Evolutionary conservation across 2,888 invertebrate species (phyloP).

Genomic region (Synanthedon vespiformis): DNA sequence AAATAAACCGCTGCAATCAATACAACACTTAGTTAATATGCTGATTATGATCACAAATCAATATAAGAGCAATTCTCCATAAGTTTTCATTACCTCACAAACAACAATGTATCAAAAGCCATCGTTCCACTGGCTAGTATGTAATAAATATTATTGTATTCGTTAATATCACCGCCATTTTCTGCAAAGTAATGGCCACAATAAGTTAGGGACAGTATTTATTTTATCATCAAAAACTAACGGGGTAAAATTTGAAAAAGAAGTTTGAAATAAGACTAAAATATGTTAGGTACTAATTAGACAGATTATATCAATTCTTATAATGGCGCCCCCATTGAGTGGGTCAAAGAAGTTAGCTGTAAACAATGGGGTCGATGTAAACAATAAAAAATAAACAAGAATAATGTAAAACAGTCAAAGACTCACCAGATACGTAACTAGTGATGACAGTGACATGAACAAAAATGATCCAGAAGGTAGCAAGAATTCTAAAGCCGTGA

Average conservation of each 20-base stretch:
- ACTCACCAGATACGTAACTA: slow-evolving; percentile 73
- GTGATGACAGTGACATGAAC: slow-evolving; percentile 73
- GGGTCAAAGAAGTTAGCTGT: too few relatives aligned
- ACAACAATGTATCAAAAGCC: slow-evolving; percentile 73
- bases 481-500: slow-evolving; percentile 73
- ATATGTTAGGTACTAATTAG: too few relatives aligned
- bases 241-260: too few relatives aligned
- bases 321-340: too few relatives aligned
- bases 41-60: background rate
- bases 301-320: too few relatives aligned
- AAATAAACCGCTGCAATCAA: slow-evolving; percentile 65
- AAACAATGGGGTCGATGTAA: too few relatives aligned
- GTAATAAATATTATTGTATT: slow-evolving; percentile 54
- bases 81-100: slow-evolving; percentile 61
- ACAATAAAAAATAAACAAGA: too few relatives aligned
- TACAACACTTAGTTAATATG: background rate
- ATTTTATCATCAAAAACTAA: too few relatives aligned
- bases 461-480: slow-evolving; percentile 76
- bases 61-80: too few relatives aligned
- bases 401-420: too few relatives aligned
- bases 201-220: too few relatives aligned
- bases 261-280: too few relatives aligned
- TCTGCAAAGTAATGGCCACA: slow-evolving; percentile 40
- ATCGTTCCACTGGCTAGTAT: slow-evolving; percentile 67
- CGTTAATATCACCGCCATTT: slow-evolving; percentile 45